A percentile compares a stretch with the other conserved stretches of the same genome.
phyloP scores from a whole-genome alignment of 2,888 invertebrate genomes.

The Andrena trimmerana region DNA sequence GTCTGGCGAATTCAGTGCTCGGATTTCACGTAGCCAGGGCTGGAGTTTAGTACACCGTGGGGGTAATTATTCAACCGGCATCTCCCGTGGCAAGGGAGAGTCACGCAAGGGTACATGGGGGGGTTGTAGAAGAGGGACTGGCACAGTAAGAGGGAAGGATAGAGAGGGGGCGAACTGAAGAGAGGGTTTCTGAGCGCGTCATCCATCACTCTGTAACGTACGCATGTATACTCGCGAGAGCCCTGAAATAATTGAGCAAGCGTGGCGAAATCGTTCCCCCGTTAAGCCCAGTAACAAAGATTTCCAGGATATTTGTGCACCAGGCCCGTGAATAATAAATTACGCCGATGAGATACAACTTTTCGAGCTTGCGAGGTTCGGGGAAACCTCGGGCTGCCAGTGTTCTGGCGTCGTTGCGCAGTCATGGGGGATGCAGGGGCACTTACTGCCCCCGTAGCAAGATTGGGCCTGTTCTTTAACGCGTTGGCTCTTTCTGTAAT shows the following conservation, averaged over 20 bases:
- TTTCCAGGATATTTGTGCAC: conserved; percentile 54
- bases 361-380: conserved; percentile 15
- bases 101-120: conserved; percentile 76
- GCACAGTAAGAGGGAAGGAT: conserved; percentile 60
- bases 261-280: conserved; percentile 73
- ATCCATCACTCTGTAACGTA: conserved; percentile 81
- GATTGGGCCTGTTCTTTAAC: background rate
- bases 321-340: conserved; percentile 49
- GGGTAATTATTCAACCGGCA: conserved; percentile 84
- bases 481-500: too few relatives aligned
- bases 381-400: background rate
- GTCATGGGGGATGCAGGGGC: background rate
- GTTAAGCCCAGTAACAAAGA: conserved; percentile 57
- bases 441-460: background rate
- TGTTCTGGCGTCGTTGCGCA: background rate
- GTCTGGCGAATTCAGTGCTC: conserved; percentile 81
- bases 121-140: conserved; percentile 35
- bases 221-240: conserved; percentile 74
- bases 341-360: conserved; percentile 34
- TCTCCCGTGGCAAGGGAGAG: conserved; percentile 79
- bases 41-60: conserved; percentile 80
- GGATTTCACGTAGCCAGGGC: conserved; percentile 81
- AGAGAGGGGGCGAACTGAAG: conserved; percentile 54
- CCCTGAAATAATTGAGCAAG: conserved; percentile 78
- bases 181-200: conserved; percentile 74